phyloP scores from a whole-genome alignment of 2,113 vertebrate species.

The Tachuris rubrigastra region DNA sequence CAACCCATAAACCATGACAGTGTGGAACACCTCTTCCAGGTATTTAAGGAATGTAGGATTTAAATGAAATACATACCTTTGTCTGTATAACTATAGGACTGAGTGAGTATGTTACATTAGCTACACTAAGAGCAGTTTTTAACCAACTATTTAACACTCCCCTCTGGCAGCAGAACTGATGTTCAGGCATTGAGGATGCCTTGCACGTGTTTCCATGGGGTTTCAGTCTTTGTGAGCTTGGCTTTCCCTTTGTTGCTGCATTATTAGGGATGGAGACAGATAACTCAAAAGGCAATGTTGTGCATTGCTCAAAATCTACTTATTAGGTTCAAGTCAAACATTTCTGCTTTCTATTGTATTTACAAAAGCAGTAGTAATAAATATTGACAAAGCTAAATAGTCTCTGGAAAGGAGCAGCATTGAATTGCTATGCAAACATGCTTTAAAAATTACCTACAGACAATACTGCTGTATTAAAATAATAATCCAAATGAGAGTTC shows the following conservation, averaged over 20 bases:
- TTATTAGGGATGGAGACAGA: not conserved
- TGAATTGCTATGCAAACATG: conserved; percentile 50
- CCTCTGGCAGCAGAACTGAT: not conserved
- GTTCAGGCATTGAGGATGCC: not conserved
- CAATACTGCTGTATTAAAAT: conserved; percentile 34
- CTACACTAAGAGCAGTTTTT: not conserved
- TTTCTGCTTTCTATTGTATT: conserved; percentile 40
- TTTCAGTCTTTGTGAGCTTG: not conserved
- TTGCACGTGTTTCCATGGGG: not conserved
- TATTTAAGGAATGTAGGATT: not conserved
- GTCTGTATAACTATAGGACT: not conserved
- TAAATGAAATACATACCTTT: not conserved
- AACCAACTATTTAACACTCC: not conserved
- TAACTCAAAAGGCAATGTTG: conserved; percentile 9
- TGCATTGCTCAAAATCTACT: conserved; percentile 19
- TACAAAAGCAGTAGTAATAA: conserved; percentile 58
- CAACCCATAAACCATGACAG: not conserved
- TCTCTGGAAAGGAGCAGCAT: conserved; percentile 35
- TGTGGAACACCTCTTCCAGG: not conserved
- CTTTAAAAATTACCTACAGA: conserved; percentile 56
- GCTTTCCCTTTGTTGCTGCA: not conserved
- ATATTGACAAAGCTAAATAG: conserved; percentile 55
- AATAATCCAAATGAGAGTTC: conserved; percentile 38
- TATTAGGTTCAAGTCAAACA: conserved; percentile 55
- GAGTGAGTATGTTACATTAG: not conserved